A percentile compares a stretch with the other conserved stretches of the same genome.
Evolutionary conservation across 1,140 invertebrate genomes (phyloP).

Genomic region (Bombus fervidus): DNA sequence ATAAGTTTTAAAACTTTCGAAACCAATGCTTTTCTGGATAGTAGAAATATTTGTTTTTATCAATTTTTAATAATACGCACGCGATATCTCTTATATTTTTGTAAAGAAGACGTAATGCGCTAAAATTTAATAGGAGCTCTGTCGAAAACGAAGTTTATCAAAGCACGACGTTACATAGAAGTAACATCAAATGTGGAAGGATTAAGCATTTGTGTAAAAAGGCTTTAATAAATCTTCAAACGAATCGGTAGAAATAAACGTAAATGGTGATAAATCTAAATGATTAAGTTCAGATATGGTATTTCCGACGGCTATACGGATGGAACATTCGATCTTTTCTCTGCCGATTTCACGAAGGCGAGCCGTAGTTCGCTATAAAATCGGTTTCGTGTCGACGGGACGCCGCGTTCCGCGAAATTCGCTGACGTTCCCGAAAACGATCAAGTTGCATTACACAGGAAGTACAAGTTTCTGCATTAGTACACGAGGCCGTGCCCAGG

Average conservation of each 20-base stretch:
- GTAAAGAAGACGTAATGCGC: too few relatives aligned
- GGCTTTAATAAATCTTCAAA: neutral
- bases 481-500: slow-evolving; percentile 70
- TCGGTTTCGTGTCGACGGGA: slow-evolving; percentile 50
- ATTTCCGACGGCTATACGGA: neutral
- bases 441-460: slow-evolving; percentile 75
- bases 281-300: neutral
- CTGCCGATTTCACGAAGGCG: neutral
- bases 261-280: neutral
- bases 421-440: slow-evolving; percentile 73
- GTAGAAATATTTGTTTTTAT: too few relatives aligned
- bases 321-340: neutral
- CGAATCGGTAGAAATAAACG: neutral
- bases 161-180: too few relatives aligned
- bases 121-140: too few relatives aligned
- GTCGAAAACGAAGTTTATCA: too few relatives aligned
- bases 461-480: slow-evolving; percentile 73
- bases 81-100: too few relatives aligned
- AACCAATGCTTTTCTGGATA: too few relatives aligned
- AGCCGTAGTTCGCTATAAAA: slow-evolving; percentile 13
- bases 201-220: neutral
- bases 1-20: too few relatives aligned
- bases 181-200: too few relatives aligned
- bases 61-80: too few relatives aligned
- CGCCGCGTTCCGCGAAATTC: slow-evolving; percentile 63